A percentile compares a stretch with the other conserved stretches of the same genome.
Evolutionary conservation across 1,140 invertebrate genomes (phyloP).

Genomic region (Orchestia grillus): DNA sequence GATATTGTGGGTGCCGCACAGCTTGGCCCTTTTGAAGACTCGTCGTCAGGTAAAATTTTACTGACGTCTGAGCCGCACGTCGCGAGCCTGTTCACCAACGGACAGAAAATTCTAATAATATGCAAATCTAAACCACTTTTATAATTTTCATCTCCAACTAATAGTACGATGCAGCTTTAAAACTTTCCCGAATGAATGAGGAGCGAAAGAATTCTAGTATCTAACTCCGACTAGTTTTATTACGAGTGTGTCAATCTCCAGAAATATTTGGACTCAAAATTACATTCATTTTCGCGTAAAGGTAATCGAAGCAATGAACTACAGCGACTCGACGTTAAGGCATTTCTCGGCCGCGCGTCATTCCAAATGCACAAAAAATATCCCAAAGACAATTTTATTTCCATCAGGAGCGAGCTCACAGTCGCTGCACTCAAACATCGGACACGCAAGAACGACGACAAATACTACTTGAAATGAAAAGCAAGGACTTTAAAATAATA

Average conservation of each 20-base stretch:
- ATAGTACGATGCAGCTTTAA: not conserved
- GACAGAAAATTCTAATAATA: no score
- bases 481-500: not conserved
- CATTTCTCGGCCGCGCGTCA: not conserved
- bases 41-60: no score
- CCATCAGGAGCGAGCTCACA: not conserved
- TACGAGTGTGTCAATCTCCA: not conserved
- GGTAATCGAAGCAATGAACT: not conserved
- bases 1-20: no score
- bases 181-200: not conserved
- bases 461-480: not conserved
- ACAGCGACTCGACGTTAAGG: not conserved
- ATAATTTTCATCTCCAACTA: not conserved
- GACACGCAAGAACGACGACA: not conserved
- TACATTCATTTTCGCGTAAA: not conserved
- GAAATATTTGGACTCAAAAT: not conserved
- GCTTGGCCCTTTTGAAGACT: no score
- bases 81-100: no score
- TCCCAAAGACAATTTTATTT: not conserved
- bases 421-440: not conserved
- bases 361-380: not conserved
- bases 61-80: no score
- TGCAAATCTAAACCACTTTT: no score
- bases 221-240: not conserved
- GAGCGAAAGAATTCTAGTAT: not conserved